A percentile compares a stretch with the other conserved stretches of the same genome.
phyloP scores from a whole-genome alignment of 1,140 invertebrate species.

The Wiebesia pumilae region DNA sequence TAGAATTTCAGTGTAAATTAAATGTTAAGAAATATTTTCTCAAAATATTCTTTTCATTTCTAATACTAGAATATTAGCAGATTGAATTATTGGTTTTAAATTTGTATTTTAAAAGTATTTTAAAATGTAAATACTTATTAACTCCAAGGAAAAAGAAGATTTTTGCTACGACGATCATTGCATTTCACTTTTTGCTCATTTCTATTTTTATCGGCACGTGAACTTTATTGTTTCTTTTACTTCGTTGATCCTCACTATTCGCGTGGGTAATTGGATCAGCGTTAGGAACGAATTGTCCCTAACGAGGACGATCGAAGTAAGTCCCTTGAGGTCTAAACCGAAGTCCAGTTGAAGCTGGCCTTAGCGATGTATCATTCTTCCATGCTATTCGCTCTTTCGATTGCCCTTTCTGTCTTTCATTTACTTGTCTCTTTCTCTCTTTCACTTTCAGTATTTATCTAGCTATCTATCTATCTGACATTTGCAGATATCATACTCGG shows the following conservation, averaged over 20 bases:
- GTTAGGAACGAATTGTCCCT: conserved; percentile 33
- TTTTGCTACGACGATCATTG: not conserved
- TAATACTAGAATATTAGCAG: too few species aligned
- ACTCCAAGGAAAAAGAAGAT: not conserved
- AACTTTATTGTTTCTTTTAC: not conserved
- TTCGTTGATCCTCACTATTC: not conserved
- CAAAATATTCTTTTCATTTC: too few species aligned
- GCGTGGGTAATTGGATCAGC: conserved; percentile 31
- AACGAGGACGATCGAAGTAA: conserved; percentile 40
- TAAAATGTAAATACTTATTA: too few species aligned
- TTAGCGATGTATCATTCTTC: not conserved
- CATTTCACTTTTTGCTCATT: not conserved
- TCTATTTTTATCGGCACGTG: not conserved
- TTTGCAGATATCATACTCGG: not conserved
- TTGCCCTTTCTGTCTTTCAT: not conserved
- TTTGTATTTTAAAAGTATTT: too few species aligned
- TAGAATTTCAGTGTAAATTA: too few species aligned
- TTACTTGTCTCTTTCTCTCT: not conserved
- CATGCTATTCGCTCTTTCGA: not conserved
- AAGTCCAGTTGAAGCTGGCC: conserved; percentile 26
- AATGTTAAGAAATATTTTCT: too few species aligned
- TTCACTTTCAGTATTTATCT: not conserved
- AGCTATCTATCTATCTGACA: not conserved
- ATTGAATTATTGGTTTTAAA: too few species aligned
- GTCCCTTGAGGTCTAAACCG: conserved; percentile 12